Base-by-base conservation (phyloP, 2,797 vertebrate species). In the Notolepis coatsorum region DNA sequence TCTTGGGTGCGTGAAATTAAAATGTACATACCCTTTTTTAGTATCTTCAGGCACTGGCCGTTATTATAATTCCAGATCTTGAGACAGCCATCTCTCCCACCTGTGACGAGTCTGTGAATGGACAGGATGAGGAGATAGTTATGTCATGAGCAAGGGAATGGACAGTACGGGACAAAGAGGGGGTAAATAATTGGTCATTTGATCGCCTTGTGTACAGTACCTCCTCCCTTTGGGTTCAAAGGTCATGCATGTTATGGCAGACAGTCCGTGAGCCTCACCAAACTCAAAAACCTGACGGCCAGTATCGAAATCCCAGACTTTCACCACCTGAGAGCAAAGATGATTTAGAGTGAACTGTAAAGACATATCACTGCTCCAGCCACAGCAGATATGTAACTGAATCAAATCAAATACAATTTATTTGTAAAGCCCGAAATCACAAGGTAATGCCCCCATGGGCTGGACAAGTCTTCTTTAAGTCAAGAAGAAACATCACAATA, bases 251-350 rank as follows among this genome's bases (percentile, higher is more conserved):
- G 92, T 92, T 74, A 94, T 78, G 41, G 78, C 80, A 59, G 84
- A 77, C 20, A 67, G 65, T 52, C 81, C 74, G 0, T 76, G 85
- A 47, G 86, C 79, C 12, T 61, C 78, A 13, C 69, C 89, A 73
- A 94, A 94, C 79, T 95, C 93, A 84, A 91, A 92, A 12, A 92
- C 23, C 25, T 85, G 81, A 51, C 58, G 84, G 37, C 90, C 92
- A 3, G 69, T 94, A 79, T 93, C 90, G 71, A 95, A 90, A 70
- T 93, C 88, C 91, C 90, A 94, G 13, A 92, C 77, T 90, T 93
- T 93, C 12, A 92, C 80, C 18, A 89, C 76, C 90, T 95, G 62
- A 66, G 64, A 72, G 13, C 25, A 72, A 31, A 20, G 6, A 43
- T 3, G 27, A 12, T 38, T 38, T 35, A 30, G 23, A 6, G 27